Conservation (phyloP, 2,888 invertebrate genomes). For the Anodontia alba region DNA sequence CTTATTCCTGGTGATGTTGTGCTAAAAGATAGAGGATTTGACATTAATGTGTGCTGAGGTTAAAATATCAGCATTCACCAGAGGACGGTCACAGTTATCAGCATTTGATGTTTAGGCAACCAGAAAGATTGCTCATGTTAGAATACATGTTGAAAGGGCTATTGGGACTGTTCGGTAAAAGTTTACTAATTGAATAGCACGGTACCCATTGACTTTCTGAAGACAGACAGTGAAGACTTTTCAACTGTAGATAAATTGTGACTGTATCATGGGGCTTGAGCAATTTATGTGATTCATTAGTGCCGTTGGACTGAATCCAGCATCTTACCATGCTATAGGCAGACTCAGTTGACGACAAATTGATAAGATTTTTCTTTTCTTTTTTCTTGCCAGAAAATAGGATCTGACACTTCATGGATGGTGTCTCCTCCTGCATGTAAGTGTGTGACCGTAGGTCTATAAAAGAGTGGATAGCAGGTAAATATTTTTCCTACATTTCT, state of each 20-base stretch:
- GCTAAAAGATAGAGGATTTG: conserved; percentile 60
- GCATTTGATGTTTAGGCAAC: conserved; percentile 54
- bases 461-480: no score
- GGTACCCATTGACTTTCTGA: conserved; percentile 42
- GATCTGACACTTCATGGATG: no score
- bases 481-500: no score
- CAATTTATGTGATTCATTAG: conserved; percentile 44
- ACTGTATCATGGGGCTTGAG: conserved; percentile 31
- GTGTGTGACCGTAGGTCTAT: no score
- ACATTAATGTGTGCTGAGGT: conserved; percentile 51
- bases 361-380: no score
- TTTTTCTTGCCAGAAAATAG: no score
- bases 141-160: conserved; percentile 63
- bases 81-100: conserved; percentile 54
- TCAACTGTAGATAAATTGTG: conserved; percentile 29
- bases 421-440: no score
- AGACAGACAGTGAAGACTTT: conserved; percentile 29
- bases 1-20: conserved; percentile 54
- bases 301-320: conserved; percentile 26
- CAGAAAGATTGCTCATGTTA: conserved; percentile 51
- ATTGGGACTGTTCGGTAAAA: conserved; percentile 58
- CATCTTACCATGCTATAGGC: no score
- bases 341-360: no score
- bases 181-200: conserved; percentile 52
- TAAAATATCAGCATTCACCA: conserved; percentile 60